These are phyloP conservation scores for Conus ventricosus DNA, from an alignment of 1,140 invertebrate species.

Conservation along the genomic window DNA sequence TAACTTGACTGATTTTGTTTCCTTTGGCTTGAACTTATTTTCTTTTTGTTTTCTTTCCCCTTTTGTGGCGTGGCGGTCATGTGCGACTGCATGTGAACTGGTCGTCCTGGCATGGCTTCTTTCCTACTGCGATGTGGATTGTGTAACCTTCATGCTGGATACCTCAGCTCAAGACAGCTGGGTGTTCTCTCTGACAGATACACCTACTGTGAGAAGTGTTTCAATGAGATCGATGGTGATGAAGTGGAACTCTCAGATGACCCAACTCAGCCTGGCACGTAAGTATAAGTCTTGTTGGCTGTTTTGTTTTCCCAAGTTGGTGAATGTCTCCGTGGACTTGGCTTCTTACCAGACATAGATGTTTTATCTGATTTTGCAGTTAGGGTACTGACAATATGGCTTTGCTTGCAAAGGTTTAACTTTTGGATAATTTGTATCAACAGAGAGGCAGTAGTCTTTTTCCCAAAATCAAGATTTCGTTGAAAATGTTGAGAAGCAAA, in stretches of 20 bases:
- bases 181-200: conserved; percentile 81
- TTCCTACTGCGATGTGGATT: neutral
- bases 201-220: conserved; percentile 99
- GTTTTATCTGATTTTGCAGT: no score
- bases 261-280: conserved; percentile 95
- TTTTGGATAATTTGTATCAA: no score
- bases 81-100: neutral
- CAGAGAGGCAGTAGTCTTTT: no score
- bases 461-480: no score
- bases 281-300: conserved; percentile 78
- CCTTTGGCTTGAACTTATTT: neutral
- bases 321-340: no score
- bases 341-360: no score
- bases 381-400: no score
- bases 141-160: neutral
- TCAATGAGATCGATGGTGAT: conserved; percentile 98
- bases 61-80: neutral
- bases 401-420: no score
- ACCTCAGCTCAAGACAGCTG: neutral
- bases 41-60: neutral
- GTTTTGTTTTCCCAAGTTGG: no score
- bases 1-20: neutral
- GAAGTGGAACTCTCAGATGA: conserved; percentile 93
- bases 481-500: no score
- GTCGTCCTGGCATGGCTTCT: neutral